These are phyloP conservation scores for Sinelater perroti DNA, from an alignment of 2,888 invertebrate genomes.

Conservation along the genomic window DNA sequence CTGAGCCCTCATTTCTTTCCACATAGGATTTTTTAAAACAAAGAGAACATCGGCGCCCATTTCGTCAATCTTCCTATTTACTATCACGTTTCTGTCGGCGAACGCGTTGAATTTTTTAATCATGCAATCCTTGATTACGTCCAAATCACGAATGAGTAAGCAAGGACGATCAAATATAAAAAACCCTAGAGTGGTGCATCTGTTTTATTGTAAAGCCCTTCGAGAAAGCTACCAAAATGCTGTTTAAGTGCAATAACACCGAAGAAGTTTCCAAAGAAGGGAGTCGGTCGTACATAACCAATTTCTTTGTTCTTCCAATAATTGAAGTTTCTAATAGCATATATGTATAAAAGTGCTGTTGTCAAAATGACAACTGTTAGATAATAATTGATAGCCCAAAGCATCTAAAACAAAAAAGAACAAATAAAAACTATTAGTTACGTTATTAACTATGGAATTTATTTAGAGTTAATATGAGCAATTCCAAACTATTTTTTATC, in stretches of 20 bases:
- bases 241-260: constrained; percentile 51
- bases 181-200: constrained; percentile 60
- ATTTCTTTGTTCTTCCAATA: constrained; percentile 60
- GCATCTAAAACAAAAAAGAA: too few relatives aligned
- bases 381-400: too few relatives aligned
- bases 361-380: too few relatives aligned
- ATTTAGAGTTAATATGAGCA: too few relatives aligned
- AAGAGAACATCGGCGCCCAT: constrained; percentile 59
- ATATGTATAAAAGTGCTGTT: neutral
- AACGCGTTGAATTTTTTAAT: constrained; percentile 63
- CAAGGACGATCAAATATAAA: constrained; percentile 63
- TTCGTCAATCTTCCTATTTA: constrained; percentile 57
- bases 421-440: too few relatives aligned
- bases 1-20: neutral
- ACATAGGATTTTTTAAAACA: constrained; percentile 50
- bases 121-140: constrained; percentile 61
- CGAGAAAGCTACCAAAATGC: constrained; percentile 52
- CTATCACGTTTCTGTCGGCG: constrained; percentile 60
- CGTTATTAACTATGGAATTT: too few relatives aligned
- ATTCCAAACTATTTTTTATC: too few relatives aligned
- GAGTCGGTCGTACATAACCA: constrained; percentile 54
- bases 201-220: constrained; percentile 47
- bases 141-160: constrained; percentile 60
- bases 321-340: constrained; percentile 45
- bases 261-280: constrained; percentile 59